Evolutionary conservation across 2,888 invertebrate species (phyloP).

Genomic region (Agrypnus murinus): DNA sequence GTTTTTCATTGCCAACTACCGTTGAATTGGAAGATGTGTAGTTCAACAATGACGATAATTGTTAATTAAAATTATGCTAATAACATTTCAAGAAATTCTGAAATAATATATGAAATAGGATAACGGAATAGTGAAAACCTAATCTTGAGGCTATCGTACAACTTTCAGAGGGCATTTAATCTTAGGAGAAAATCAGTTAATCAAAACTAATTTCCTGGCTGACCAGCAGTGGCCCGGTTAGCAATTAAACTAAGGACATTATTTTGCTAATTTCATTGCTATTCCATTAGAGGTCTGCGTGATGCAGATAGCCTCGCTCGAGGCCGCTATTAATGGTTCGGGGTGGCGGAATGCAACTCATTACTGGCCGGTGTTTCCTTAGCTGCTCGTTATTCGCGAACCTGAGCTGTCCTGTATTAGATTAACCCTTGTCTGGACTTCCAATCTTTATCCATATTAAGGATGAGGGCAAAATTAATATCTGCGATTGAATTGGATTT

Average conservation of each 20-base stretch:
- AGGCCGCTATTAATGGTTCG: conserved; percentile 55
- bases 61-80: too few species aligned
- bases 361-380: conserved; percentile 53
- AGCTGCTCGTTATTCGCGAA: conserved; percentile 46
- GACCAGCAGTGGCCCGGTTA: conserved; percentile 60
- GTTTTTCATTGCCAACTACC: too few species aligned
- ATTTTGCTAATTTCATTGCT: conserved; percentile 73
- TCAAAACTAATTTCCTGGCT: conserved; percentile 70
- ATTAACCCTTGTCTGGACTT: conserved; percentile 46
- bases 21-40: too few species aligned
- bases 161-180: conserved; percentile 48
- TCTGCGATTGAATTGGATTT: conserved; percentile 37
- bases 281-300: conserved; percentile 72
- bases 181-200: conserved; percentile 61
- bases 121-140: conserved; percentile 24
- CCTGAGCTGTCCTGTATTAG: conserved; percentile 50
- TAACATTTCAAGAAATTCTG: too few species aligned
- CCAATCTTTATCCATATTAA: conserved; percentile 43
- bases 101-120: too few species aligned
- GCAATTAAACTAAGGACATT: conserved; percentile 72
- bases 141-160: conserved; percentile 39
- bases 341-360: conserved; percentile 56
- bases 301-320: conserved; percentile 69
- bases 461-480: conserved; percentile 37
- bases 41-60: too few species aligned